phyloP scores from a whole-genome alignment of 2,797 vertebrate species.

The Myotis daubentonii region DNA sequence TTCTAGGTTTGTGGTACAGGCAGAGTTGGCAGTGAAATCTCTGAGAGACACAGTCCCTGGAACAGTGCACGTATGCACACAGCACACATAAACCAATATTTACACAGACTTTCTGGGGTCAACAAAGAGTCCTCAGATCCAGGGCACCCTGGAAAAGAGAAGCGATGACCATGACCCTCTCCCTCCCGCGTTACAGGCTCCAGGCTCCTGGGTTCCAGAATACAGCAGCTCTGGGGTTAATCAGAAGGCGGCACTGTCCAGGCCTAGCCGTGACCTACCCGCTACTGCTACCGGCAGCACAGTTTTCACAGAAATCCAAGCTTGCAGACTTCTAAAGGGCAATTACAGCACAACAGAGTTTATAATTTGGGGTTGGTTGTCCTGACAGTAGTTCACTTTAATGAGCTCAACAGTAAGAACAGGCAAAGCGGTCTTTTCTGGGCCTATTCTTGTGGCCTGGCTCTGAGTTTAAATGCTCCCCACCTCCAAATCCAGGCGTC shows the following conservation, averaged over 20 bases:
- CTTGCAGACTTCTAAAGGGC: slow-evolving; percentile 7
- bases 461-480: not conserved
- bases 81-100: not conserved
- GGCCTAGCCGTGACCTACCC: not conserved
- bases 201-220: not conserved
- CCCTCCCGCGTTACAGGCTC: not conserved
- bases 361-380: not conserved
- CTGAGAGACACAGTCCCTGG: not conserved
- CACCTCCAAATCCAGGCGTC: not conserved
- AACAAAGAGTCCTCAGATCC: not conserved
- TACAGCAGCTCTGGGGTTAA: not conserved
- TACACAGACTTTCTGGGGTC: not conserved
- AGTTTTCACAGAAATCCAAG: slow-evolving; percentile 15
- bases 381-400: slow-evolving; percentile 38
- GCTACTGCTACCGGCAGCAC: not conserved
- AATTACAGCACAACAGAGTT: not conserved
- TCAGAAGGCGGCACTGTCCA: not conserved
- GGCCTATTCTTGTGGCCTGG: slow-evolving; percentile 1
- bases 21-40: not conserved
- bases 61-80: rapidly evolving
- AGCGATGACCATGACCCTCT: not conserved
- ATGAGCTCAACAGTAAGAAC: slow-evolving; percentile 32
- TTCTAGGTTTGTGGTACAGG: not conserved
- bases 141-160: not conserved
- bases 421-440: not conserved